Base-by-base conservation (phyloP, 2,888 invertebrate genomes). In the Galerucella nymphaeae region DNA sequence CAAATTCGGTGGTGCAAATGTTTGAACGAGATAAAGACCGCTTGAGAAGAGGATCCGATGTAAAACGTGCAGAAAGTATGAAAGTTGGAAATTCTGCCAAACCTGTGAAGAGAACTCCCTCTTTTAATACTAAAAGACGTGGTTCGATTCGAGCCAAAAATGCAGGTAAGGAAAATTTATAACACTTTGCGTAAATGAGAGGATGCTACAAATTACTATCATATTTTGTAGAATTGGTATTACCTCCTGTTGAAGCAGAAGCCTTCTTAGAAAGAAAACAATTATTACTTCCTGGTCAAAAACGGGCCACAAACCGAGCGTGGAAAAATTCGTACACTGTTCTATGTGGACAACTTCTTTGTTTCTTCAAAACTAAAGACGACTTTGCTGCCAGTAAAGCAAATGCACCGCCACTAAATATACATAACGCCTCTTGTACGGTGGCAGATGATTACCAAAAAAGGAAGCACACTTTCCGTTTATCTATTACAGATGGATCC, bases 241-340 rank as follows among this genome's bases (percentile, higher is more conserved):
- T 97, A 75, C 96, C 97, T 5, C 96, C 96, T 0, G 95, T 96
- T 0, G 97, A 97, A 86, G 95, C 97, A 57, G 95, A 97, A 87
- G 96, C 97, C 78, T 89, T 91, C 76, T 86, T 99, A 70, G 99
- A 99, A 79, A 91, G 99, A 66, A 99, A 99, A 86, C 98, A 99
- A 84, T 96, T 98, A 80, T 89, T 96, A 0, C 96, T 96, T 72
- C 93, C 94, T 74, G 98, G 98, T 11, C 97, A 97, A 16, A 97
- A 97, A 87, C 93, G 96, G 79, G 97, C 99, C 0, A 94, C 98
- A 0, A 95, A 98, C 6, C 90, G 99, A 6, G 96, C 97, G 0
- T 99, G 99, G 99, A 97, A 98, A 83, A 92, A 91, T 70, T 96
- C 95, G 88, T 96, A 98, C 87, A 94, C 96, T 0, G 98, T 98